phyloP scores from a whole-genome alignment of 2,113 vertebrate genomes.

The Onychostoma macrolepis region DNA sequence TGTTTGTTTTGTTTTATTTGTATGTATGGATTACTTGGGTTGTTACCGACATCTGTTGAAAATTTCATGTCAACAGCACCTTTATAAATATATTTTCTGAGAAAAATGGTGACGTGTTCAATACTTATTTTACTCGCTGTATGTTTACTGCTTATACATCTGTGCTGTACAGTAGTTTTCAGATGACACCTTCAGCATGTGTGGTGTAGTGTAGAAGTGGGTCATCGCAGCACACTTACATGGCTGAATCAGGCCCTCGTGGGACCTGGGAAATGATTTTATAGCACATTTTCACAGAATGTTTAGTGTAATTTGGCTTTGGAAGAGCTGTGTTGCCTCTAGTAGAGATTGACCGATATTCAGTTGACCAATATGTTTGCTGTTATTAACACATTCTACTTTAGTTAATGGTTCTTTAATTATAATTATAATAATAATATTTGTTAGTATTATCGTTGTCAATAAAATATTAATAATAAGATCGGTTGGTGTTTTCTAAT shows the following conservation, averaged over 20 bases:
- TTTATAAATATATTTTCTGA: no score
- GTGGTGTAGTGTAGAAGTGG: constrained; percentile 42
- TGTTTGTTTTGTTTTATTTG: no score
- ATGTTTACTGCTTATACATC: neutral
- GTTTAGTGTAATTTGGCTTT: neutral
- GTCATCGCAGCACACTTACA: constrained; percentile 44
- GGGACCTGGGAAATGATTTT: constrained; percentile 27
- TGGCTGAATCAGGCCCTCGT: neutral
- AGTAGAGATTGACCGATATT: neutral
- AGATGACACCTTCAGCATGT: constrained; percentile 12
- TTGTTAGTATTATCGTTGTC: neutral
- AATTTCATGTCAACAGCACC: no score
- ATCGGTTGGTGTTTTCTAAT: neutral
- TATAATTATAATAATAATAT: neutral
- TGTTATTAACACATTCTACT: neutral
- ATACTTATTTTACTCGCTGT: no score
- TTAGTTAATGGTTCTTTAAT: neutral
- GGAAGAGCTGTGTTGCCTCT: neutral
- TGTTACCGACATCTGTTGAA: no score
- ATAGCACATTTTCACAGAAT: neutral
- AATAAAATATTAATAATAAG: neutral
- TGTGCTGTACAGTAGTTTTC: constrained; percentile 9
- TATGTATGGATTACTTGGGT: no score
- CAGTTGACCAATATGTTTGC: neutral
- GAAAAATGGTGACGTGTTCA: no score